A percentile compares a stretch with the other conserved stretches of the same genome.
phyloP scores from a whole-genome alignment of 2,797 vertebrate genomes.

The Denticeps clupeoides region DNA sequence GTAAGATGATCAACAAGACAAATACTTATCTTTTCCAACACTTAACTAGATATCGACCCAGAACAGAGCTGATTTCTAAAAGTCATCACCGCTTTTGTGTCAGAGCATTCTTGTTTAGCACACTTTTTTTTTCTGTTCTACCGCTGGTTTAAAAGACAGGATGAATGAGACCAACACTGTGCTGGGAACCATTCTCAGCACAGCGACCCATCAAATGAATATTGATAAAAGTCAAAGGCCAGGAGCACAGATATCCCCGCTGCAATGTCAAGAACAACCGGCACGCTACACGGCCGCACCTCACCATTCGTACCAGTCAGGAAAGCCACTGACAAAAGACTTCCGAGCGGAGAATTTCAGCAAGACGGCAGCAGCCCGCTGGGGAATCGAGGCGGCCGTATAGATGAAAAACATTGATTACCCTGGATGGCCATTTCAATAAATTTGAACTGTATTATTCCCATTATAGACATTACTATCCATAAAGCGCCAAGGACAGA shows the following conservation, averaged over 20 bases:
- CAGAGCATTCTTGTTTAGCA: no score
- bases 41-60: no score
- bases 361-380: slow-evolving; percentile 26
- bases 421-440: slow-evolving; percentile 35
- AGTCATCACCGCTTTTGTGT: no score
- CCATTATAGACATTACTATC: slow-evolving; percentile 19
- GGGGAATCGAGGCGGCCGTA: slow-evolving; percentile 24
- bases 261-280: slow-evolving; percentile 23
- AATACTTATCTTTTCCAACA: no score
- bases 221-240: slow-evolving; percentile 38
- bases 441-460: slow-evolving; percentile 26
- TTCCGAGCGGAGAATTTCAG: slow-evolving; percentile 19
- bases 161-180: no score
- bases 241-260: slow-evolving; percentile 13
- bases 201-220: slow-evolving; percentile 28
- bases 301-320: slow-evolving; percentile 34
- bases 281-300: slow-evolving; percentile 23
- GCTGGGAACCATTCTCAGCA: slow-evolving; percentile 12
- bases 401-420: slow-evolving; percentile 43
- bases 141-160: no score
- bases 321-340: slow-evolving; percentile 27
- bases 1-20: no score
- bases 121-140: no score
- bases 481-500: not conserved
- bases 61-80: no score